phyloP scores from a whole-genome alignment of 2,797 vertebrate genomes.

The Pristis pectinata region DNA sequence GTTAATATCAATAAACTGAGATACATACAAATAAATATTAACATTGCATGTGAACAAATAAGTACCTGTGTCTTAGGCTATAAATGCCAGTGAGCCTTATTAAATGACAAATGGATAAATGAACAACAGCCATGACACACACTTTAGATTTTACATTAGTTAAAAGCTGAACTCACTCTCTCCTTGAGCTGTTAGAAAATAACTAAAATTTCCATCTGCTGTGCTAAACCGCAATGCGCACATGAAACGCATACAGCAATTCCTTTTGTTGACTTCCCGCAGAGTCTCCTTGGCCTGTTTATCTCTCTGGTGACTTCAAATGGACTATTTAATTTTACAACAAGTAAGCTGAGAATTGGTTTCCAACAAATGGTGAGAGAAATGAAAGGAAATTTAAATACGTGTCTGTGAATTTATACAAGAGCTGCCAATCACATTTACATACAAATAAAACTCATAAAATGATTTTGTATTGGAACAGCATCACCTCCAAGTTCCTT shows the following conservation, averaged over 20 bases:
- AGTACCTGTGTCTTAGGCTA: background rate
- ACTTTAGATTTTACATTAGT: background rate
- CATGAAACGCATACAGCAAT: background rate
- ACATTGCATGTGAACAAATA: background rate
- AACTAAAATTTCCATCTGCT: background rate
- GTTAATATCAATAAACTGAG: background rate
- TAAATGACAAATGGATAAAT: background rate
- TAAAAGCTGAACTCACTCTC: constrained; percentile 3
- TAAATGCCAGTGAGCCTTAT: background rate
- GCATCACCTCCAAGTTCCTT: background rate
- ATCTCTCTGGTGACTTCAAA: background rate
- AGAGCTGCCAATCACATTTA: background rate
- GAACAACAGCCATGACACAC: background rate
- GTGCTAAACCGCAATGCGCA: background rate
- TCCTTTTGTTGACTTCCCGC: background rate
- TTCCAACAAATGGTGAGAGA: background rate
- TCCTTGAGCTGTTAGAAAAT: background rate
- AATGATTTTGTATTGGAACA: background rate
- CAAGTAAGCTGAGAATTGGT: background rate
- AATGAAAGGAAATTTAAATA: background rate
- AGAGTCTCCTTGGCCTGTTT: background rate
- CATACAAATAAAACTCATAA: background rate
- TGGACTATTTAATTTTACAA: background rate
- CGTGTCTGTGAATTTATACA: background rate
- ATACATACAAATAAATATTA: background rate